These are phyloP conservation scores for Periophthalmus modestus DNA, from an alignment of 2,113 vertebrate species.

Conservation along the genomic window DNA sequence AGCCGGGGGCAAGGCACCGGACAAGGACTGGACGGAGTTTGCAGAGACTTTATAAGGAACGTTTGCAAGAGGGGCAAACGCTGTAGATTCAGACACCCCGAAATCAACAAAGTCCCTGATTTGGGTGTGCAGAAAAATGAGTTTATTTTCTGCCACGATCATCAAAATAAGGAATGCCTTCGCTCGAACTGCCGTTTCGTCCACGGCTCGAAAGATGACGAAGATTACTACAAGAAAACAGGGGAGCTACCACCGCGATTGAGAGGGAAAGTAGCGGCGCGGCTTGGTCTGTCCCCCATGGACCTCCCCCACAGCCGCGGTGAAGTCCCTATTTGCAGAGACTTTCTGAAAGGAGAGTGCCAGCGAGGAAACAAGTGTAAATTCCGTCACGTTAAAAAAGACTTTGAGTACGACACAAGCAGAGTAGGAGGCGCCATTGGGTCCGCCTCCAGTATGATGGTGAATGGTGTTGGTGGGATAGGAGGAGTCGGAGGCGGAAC, in stretches of 20 bases:
- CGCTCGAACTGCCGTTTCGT: slow-evolving; percentile 94
- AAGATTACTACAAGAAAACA: slow-evolving; percentile 95
- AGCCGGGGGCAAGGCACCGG: slow-evolving; percentile 62
- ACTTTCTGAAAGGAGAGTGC: slow-evolving; percentile 95
- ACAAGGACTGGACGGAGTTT: slow-evolving; percentile 83
- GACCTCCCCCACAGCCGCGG: slow-evolving; percentile 92
- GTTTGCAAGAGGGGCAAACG: slow-evolving; percentile 96
- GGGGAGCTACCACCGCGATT: slow-evolving; percentile 91
- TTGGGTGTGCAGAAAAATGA: slow-evolving; percentile 96
- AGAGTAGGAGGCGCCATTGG: slow-evolving; percentile 69
- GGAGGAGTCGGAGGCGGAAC: slow-evolving; percentile 53
- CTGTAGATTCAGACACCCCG: slow-evolving; percentile 94
- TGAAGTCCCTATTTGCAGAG: slow-evolving; percentile 94
- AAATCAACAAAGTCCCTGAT: slow-evolving; percentile 91
- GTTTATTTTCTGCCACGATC: slow-evolving; percentile 97
- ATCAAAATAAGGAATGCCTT: slow-evolving; percentile 96
- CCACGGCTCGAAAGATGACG: slow-evolving; percentile 94
- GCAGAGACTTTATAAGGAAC: slow-evolving; percentile 93
- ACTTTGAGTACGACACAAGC: slow-evolving; percentile 85
- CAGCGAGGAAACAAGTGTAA: slow-evolving; percentile 94
- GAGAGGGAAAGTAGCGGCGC: slow-evolving; percentile 89
- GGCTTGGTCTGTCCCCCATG: slow-evolving; percentile 88
- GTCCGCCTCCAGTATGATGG: slow-evolving; percentile 67
- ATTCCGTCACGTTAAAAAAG: slow-evolving; percentile 92
- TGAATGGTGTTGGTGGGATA: slow-evolving; percentile 61